These are phyloP conservation scores for Platycheirus rosarum DNA, from an alignment of 2,888 invertebrate genomes.

Conservation along the genomic window DNA sequence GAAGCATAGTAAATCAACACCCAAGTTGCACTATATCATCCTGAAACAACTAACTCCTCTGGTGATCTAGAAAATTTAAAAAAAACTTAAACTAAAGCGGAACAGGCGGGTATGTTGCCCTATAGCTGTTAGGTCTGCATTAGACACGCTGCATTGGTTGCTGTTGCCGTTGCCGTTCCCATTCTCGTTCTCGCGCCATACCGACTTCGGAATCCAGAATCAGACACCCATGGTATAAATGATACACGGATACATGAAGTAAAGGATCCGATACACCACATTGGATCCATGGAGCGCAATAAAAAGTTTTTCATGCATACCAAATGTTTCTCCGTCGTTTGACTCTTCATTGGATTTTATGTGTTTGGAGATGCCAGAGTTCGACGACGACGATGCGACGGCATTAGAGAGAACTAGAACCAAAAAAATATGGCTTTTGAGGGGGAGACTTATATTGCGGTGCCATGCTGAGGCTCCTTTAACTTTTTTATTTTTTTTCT, in stretches of 20 bases:
- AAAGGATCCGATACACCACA: slow-evolving; percentile 65
- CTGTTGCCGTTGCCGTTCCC: slow-evolving; percentile 30
- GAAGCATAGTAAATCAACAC: slow-evolving; percentile 72
- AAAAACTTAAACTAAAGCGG: slow-evolving; percentile 29
- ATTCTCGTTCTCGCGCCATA: slow-evolving; percentile 31
- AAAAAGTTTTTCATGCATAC: slow-evolving; percentile 72
- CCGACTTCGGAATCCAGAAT: slow-evolving; percentile 7
- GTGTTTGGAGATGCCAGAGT: slow-evolving; percentile 68
- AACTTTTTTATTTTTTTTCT: slow-evolving; percentile 6
- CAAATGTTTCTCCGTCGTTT: slow-evolving; percentile 66
- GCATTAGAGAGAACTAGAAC: neutral
- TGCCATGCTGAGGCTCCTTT: slow-evolving; percentile 21
- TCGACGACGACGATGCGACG: slow-evolving; percentile 1
- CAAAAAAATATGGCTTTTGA: slow-evolving; percentile 4
- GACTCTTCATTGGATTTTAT: slow-evolving; percentile 70
- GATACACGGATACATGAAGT: slow-evolving; percentile 6
- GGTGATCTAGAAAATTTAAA: slow-evolving; percentile 31
- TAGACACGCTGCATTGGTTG: slow-evolving; percentile 71
- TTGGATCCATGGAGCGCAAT: slow-evolving; percentile 69
- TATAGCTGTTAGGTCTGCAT: slow-evolving; percentile 64
- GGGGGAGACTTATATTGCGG: slow-evolving; percentile 27
- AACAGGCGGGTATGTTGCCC: slow-evolving; percentile 49
- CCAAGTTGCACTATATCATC: slow-evolving; percentile 9
- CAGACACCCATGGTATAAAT: slow-evolving; percentile 11
- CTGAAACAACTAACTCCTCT: slow-evolving; percentile 21